A percentile compares a stretch with the other conserved stretches of the same genome.
Conservation (phyloP, 2,888 invertebrate species). For the Lottia gigantea region DNA sequence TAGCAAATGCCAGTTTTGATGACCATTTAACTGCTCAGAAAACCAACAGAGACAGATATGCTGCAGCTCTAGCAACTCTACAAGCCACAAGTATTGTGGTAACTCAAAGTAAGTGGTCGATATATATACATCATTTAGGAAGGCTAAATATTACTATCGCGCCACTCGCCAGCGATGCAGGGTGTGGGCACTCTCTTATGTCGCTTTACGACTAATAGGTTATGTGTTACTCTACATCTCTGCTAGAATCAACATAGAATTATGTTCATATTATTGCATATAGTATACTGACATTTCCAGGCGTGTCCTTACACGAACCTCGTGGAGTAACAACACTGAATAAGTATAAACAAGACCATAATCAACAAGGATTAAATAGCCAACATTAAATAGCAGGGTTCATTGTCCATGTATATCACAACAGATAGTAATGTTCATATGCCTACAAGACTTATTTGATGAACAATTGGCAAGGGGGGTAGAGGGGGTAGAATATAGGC, state of each 20-base stretch:
- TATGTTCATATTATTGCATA: no score
- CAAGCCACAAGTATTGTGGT: conserved; percentile 55
- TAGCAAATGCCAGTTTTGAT: conserved; percentile 53
- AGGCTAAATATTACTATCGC: neutral
- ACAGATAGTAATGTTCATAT: no score
- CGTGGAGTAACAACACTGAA: no score
- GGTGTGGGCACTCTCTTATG: neutral
- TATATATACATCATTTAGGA: neutral
- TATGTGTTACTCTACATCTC: neutral
- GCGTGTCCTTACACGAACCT: no score
- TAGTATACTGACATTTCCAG: no score
- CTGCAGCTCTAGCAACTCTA: conserved; percentile 55
- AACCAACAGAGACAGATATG: conserved; percentile 52
- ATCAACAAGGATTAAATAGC: no score
- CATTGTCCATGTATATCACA: neutral
- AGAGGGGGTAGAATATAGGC: no score
- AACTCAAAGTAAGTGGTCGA: conserved; percentile 55
- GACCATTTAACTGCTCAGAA: conserved; percentile 58
- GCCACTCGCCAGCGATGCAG: neutral
- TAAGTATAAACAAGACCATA: no score
- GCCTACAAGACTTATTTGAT: no score
- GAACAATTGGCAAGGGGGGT: no score
- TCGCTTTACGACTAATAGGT: no score
- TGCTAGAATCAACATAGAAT: no score
- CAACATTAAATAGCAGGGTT: neutral